Base-by-base conservation (phyloP, 2,797 vertebrate genomes). In the Cottoperca gobio region DNA sequence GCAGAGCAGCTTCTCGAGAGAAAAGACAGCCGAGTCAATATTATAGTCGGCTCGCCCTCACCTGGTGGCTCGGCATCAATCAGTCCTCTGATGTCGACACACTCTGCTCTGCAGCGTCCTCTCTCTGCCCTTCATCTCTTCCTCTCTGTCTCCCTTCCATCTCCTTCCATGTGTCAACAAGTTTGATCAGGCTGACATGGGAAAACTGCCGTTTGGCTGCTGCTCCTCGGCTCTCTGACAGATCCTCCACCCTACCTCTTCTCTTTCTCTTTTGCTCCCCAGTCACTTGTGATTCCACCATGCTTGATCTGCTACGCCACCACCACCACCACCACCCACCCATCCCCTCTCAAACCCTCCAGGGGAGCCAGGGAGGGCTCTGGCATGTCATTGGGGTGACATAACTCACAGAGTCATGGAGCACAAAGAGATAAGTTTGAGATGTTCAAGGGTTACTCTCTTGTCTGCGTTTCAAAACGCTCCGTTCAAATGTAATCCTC, bases 141-240 rank as follows among this genome's bases (percentile, higher is more conserved):
- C 53, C 49, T 57, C 62, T 75, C 78, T 6, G 50, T 60, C 78
- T 76, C 45, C 12, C 79, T 71, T 70, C 63, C 63, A 49, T 73
- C 70, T 73, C 72, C 61, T 79, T 81, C 73, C 70, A 77, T 39
- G 65, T 67, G 84, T 84, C 87, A 86, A 86, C 81, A 88, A 83
- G 83, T 92, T 83, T 91, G 88, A 91, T 88, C 83, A 72, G 71
- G 35, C 78, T 74, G 79, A 86, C 76, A 1, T 71, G 71, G 87
- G 79, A 70, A 83, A 81, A 69, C 58, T 73, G 68, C 75, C 50
- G 81, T 70, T 83, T 74, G 78, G 57, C 83, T 79, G 79, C 67
- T n/a, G 71, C 60, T 79, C 12, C 48, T 61, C 73, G 4, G 58
- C 72, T 28, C 40, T 48, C 76, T 60, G 72, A 88, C 84, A 83